Conservation (phyloP, 1,140 invertebrate genomes). For the Magallana gigas region DNA sequence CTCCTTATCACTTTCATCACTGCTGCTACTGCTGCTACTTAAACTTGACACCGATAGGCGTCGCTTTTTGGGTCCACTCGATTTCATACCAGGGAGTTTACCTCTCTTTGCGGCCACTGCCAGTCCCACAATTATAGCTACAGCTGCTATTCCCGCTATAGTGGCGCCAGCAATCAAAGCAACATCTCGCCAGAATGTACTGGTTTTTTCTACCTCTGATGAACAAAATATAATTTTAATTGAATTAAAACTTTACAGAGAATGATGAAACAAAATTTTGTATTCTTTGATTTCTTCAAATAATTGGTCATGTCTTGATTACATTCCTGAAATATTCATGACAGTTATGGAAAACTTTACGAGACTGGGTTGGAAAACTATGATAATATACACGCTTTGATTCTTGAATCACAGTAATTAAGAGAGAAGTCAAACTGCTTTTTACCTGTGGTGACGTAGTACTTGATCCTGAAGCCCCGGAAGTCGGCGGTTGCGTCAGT, state of each 20-base stretch:
- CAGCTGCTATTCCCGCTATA: neutral
- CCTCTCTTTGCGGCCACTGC: neutral
- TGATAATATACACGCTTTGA: too few relatives aligned
- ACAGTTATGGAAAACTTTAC: too few relatives aligned
- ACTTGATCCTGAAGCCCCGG: conserved; percentile 54
- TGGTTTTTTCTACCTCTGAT: conserved; percentile 11
- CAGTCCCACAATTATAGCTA: conserved; percentile 18
- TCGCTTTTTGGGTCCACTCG: neutral
- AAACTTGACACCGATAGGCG: conserved; percentile 28
- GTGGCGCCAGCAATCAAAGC: conserved; percentile 20
- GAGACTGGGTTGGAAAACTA: too few relatives aligned
- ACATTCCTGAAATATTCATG: too few relatives aligned
- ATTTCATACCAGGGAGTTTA: conserved; percentile 14
- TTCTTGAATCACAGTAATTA: too few relatives aligned
- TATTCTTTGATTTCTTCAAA: too few relatives aligned
- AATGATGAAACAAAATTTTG: too few relatives aligned
- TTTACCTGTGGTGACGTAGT: conserved; percentile 39
- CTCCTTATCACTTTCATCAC: neutral
- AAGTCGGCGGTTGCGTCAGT: conserved; percentile 34
- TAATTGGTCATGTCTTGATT: too few relatives aligned
- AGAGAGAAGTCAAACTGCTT: neutral
- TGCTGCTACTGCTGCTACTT: conserved; percentile 7
- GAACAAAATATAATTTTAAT: neutral
- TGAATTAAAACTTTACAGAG: too few relatives aligned
- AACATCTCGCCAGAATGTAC: conserved; percentile 2